phyloP scores from a whole-genome alignment of 2,797 vertebrate genomes.

The Capromys pilorides region DNA sequence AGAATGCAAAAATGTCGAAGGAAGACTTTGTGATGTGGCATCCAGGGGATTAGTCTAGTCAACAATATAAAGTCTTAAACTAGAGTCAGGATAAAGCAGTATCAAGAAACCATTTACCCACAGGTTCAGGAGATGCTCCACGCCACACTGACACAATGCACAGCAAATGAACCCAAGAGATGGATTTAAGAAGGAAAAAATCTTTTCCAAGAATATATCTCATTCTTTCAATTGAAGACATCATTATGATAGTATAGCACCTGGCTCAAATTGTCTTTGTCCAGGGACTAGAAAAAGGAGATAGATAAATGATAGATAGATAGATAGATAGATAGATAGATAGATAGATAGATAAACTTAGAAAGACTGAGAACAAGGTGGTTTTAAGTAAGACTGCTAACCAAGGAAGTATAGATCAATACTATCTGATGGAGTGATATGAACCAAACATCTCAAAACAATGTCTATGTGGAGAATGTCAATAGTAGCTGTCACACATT shows the following conservation, averaged over 20 bases:
- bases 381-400: neutral
- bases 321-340: neutral
- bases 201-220: neutral
- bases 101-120: neutral
- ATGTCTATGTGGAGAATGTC: neutral
- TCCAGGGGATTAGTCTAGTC: neutral
- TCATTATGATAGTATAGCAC: neutral
- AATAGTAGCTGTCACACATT: neutral
- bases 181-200: neutral
- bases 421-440: neutral
- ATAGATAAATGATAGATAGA: too few species aligned
- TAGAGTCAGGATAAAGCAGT: rapidly evolving
- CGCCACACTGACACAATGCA: neutral
- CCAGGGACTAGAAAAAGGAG: too few species aligned
- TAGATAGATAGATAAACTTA: neutral
- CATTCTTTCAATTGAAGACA: neutral
- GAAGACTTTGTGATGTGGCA: neutral
- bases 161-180: neutral
- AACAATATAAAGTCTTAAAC: neutral
- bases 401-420: neutral
- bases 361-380: neutral
- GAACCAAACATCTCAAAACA: neutral
- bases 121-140: neutral
- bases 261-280: neutral
- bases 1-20: neutral